Evolutionary conservation across 2,797 vertebrate species (phyloP).

Genomic region (Gephyroberyx darwinii): DNA sequence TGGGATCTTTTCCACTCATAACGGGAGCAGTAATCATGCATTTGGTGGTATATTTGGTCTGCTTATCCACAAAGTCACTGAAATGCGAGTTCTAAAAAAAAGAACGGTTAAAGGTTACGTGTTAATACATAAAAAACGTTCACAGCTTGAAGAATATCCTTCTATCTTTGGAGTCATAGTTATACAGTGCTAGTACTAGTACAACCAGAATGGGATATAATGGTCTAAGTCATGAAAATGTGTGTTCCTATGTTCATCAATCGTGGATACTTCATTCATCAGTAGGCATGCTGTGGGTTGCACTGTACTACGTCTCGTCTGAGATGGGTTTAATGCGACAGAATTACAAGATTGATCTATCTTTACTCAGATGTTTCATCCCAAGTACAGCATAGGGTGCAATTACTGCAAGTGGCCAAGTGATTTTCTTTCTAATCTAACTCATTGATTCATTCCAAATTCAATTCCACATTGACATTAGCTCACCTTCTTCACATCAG

Average conservation of each 20-base stretch:
- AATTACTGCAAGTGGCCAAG: neutral
- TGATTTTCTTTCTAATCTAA: neutral
- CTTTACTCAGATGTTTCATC: neutral
- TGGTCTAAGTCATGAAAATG: neutral
- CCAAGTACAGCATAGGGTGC: neutral
- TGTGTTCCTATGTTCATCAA: neutral
- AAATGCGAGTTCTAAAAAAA: conserved; percentile 86
- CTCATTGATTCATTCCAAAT: neutral
- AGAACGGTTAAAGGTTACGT: neutral
- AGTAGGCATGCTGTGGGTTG: neutral
- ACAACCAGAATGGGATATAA: too few relatives aligned
- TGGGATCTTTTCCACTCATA: conserved; percentile 84
- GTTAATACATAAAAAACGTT: too few relatives aligned
- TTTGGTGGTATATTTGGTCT: conserved; percentile 88
- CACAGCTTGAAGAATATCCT: too few relatives aligned
- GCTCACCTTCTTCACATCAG: conserved; percentile 90
- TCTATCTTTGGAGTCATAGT: too few relatives aligned
- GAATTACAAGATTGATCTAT: neutral
- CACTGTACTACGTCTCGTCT: neutral
- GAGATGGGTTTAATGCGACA: neutral
- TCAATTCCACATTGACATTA: neutral
- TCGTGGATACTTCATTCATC: too few relatives aligned
- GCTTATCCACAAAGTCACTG: conserved; percentile 91
- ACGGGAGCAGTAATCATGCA: conserved; percentile 85
- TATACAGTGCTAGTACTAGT: too few relatives aligned